Base-by-base conservation (phyloP, 2,797 vertebrate genomes). In the Cryptoprocta ferox region DNA sequence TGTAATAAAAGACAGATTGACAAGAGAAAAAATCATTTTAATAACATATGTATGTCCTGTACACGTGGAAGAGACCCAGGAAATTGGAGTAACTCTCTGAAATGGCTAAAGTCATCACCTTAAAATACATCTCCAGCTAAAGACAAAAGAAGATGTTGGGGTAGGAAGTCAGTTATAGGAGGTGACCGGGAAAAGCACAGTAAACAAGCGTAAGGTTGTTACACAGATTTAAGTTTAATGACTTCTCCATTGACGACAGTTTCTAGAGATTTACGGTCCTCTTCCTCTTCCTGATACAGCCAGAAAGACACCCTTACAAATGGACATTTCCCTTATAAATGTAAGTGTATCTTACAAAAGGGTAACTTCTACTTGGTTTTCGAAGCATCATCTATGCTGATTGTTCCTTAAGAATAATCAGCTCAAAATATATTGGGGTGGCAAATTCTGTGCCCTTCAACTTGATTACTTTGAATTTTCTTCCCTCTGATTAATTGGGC, bases 381-480 rank as follows among this genome's bases (percentile, higher is more conserved):
- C 42, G 63, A 39, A 89, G 71, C 39, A n/a, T 76, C n/a, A 18
- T 42, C 39, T 28, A 13, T 76, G 76, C n/a, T 28, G 70, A 19
- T 24, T 70, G 3, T 42, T 87, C 39, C 50, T 73, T 59, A n/a
- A 59, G 35, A 45, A 81, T 13, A 56, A 71, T 70, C 30, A 45
- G 21, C 10, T 91, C 65, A 91, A 81, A 71, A 81, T 83, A 15
- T 18, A 66, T 56, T 56, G 56, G 2, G 8, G 48, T 48, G 86
- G 28, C 26, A 76, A 90, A 37, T 56, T 70, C 28, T 68, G 26
- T 50, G 19, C 37, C 42, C 18, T 84, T 90, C 68, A 39, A 19
- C 84, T 68, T 14, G 61, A n/a, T 94, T 83, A 83, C 86, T 76
- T 89, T 61, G n/a, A 56, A 84, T 78, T 76, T 90, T 63, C 35